Evolutionary conservation across 2,888 invertebrate genomes (phyloP).

Genomic region (Diarsia brunnea): DNA sequence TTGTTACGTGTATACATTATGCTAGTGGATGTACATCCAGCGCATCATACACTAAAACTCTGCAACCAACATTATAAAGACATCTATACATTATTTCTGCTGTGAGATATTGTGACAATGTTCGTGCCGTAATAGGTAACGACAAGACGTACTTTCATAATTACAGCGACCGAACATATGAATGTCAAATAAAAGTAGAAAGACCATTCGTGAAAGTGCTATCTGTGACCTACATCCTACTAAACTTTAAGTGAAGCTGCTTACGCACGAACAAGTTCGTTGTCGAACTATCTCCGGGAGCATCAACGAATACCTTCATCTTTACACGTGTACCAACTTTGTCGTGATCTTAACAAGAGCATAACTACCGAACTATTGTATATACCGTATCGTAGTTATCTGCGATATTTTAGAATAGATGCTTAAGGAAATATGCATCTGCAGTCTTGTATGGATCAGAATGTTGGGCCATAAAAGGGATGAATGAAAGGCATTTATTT

Average conservation of each 20-base stretch:
- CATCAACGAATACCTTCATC: constrained; percentile 5
- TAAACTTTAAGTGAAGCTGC: constrained; percentile 31
- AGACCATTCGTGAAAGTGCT: constrained; percentile 11
- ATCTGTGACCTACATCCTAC: constrained; percentile 48
- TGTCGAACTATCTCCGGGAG: background rate
- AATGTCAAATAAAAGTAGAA: constrained; percentile 19
- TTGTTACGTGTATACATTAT: too few species aligned
- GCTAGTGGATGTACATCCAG: too few species aligned
- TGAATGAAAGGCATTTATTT: too few species aligned
- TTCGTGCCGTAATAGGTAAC: background rate
- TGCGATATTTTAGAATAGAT: constrained; percentile 5
- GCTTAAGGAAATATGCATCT: background rate
- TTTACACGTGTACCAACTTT: constrained; percentile 45
- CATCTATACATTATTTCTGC: background rate
- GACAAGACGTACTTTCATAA: background rate
- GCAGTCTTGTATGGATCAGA: too few species aligned
- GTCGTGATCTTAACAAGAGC: constrained; percentile 1
- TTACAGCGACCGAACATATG: constrained; percentile 3
- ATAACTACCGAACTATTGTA: constrained; percentile 16
- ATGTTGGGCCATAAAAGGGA: too few species aligned
- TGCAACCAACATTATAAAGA: background rate
- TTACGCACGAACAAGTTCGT: constrained; percentile 24
- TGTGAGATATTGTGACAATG: background rate
- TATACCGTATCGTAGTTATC: background rate
- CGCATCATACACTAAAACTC: background rate